These are phyloP conservation scores for Pogonocichla stellata DNA, from an alignment of 2,113 vertebrate species.

Conservation along the genomic window DNA sequence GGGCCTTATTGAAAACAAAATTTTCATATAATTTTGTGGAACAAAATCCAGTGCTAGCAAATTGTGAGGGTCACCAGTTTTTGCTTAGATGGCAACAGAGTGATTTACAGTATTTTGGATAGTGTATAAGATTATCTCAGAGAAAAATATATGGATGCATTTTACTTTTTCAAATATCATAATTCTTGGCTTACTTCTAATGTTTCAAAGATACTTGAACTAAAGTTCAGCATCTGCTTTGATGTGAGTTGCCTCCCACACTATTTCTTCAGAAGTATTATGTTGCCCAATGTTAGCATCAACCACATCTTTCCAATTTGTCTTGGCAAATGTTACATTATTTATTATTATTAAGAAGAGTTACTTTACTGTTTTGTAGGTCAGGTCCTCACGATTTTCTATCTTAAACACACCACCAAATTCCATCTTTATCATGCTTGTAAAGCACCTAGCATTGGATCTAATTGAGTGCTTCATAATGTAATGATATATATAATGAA, in stretches of 20 bases:
- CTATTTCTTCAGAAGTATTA: neutral
- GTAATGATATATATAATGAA: neutral
- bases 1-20: neutral
- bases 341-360: neutral
- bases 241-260: neutral
- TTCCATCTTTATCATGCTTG: neutral
- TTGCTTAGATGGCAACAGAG: neutral
- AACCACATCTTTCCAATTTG: neutral
- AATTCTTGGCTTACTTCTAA: neutral
- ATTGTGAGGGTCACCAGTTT: neutral
- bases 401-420: neutral
- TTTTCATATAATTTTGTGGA: neutral
- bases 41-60: neutral
- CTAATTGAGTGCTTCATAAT: neutral
- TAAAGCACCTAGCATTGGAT: neutral
- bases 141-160: neutral
- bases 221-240: neutral
- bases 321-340: neutral
- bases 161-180: neutral
- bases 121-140: neutral
- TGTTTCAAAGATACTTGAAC: neutral
- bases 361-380: neutral
- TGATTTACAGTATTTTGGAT: neutral
- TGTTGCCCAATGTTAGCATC: neutral
- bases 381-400: neutral